Percentiles rank a stretch among this genome's conserved stretches.
Evolutionary conservation across 1,140 invertebrate species (phyloP).

Genomic region (Melanaphis sacchari): DNA sequence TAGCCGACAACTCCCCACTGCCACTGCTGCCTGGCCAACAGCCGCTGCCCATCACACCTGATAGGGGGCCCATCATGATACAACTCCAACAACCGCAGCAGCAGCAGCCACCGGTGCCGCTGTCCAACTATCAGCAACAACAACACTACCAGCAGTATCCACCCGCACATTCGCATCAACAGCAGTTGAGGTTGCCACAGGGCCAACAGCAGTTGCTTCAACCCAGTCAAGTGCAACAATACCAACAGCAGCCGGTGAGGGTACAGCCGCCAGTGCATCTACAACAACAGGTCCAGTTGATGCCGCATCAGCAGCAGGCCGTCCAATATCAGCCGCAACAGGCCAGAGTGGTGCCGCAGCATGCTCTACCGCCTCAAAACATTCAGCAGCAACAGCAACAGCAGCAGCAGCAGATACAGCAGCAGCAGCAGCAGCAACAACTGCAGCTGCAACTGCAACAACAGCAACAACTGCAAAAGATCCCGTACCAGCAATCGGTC

Average conservation of each 20-base stretch:
- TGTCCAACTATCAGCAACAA: background rate
- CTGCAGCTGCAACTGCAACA: background rate
- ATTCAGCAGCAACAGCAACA: constrained; percentile 4
- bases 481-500: constrained; percentile 19
- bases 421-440: constrained; percentile 2
- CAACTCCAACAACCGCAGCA: constrained; percentile 42
- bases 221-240: constrained; percentile 34
- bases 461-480: background rate
- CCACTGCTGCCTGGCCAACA: constrained; percentile 45
- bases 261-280: background rate
- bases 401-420: background rate
- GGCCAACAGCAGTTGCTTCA: background rate
- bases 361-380: background rate
- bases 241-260: constrained; percentile 45
- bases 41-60: constrained; percentile 37
- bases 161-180: background rate
- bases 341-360: background rate
- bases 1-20: constrained; percentile 17
- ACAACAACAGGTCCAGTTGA: background rate
- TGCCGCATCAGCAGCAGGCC: background rate
- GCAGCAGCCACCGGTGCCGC: background rate
- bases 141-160: constrained; percentile 20
- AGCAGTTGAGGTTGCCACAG: constrained; percentile 10
- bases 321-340: constrained; percentile 42
- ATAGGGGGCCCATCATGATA: constrained; percentile 43